Base-by-base conservation (phyloP, 1,140 invertebrate species). In the Drosophila ficusphila region DNA sequence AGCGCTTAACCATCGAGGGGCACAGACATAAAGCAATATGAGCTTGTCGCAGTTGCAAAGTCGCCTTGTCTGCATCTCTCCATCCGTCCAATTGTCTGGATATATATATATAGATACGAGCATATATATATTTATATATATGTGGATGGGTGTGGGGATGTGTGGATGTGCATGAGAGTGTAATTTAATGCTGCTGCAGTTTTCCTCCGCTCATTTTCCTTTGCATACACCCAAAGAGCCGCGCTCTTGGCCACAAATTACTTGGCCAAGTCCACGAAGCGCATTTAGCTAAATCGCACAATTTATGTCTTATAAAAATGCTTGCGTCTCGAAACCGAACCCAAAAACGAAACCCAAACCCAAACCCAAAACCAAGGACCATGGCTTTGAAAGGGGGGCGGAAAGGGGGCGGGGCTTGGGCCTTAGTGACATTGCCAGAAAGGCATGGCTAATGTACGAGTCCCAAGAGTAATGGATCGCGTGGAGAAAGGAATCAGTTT, bases 221-320 rank as follows among this genome's bases (percentile, higher is more conserved):
- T 31, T 62, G 41, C 38, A 7, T 36, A 57, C 38, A 33, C 19
- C 6, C 36, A 16, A 39, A 11, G 16, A 51, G 18, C 39, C 41
- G 7, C 18, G 16, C 38, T n/a, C n/a, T n/a, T 47, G 42, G 82
- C 82, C 82, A 86, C 82, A 86, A 88, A 88, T 86, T 88, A 86
- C 73, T 69, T 54, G 53, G 73, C 77, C 71, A 60, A 77, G 77
- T 82, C 77, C 77, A 58, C 54, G 58, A 64, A 88, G 77, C 82
- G 69, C 82, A 88, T 86, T 86, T 81, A 81, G 81, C 81, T 67
- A 86, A 86, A 86, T 86, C 81, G 76, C 76, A 71, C 46, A 88
- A 86, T 86, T 86, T 86, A 86, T 86, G 82, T 86, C 82, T 86
- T 88, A 86, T 86, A 77, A 88, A 86, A 86, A 78, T 77, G 82